Base-by-base conservation (phyloP, 1,140 invertebrate genomes). In the Philopotamus ludificatus region DNA sequence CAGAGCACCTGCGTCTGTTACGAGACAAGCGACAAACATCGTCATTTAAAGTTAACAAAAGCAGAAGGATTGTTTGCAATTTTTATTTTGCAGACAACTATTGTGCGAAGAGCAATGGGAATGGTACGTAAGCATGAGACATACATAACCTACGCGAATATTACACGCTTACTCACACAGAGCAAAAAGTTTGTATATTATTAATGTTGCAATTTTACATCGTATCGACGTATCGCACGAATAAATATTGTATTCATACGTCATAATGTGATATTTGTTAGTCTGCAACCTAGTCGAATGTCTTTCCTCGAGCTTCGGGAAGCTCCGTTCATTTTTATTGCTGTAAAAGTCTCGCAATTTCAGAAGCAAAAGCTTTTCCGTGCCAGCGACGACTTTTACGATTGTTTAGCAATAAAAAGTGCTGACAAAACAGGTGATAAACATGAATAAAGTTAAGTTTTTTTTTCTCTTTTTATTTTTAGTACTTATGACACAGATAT, bases 1-100 rank as follows among this genome's bases (percentile, higher is more conserved):
- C 44, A 58, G 20, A 58, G 54, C 54, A 58, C 54, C 54, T 58
- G 54, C 54, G 34, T 1, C 54, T 42, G 34, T 34, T 58, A 58
- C 41, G 44, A 58, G 54, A 58, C 42, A 58, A 22, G 20, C 54
- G 54, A 54, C 51, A 54, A 54, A 41, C 34, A 41, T 44, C 54
- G 54, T 58, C 54, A 58, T 58, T 58, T 58, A 58, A 42, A 58
- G 54, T 58, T 58, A 58, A 58, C 54, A 58, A 58, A 58, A 58
- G 54, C 44, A 21, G n/a, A 58, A n/a, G n/a, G n/a, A n/a, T n/a
- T n/a, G n/a, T n/a, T n/a, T n/a, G n/a, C n/a, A n/a, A n/a, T n/a
- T n/a, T n/a, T n/a, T n/a, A n/a, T n/a, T n/a, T n/a, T n/a, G n/a
- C n/a, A n/a, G n/a, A n/a, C n/a, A n/a, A n/a, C n/a, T n/a, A n/a